Conservation (phyloP, 2,888 invertebrate genomes). For the Polydrusus cervinus region DNA sequence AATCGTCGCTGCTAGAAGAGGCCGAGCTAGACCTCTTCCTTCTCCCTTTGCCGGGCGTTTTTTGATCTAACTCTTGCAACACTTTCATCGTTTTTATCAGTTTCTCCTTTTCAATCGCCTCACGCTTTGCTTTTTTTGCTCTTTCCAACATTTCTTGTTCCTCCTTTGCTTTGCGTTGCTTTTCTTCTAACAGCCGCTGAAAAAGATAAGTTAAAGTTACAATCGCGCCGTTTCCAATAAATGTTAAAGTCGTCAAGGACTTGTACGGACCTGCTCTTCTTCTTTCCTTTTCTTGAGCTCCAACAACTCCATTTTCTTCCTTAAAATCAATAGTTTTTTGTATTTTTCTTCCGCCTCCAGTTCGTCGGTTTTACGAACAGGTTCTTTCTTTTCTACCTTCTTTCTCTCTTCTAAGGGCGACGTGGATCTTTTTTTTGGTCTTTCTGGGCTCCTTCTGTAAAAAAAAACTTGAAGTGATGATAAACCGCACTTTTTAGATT, state of each 20-base stretch:
- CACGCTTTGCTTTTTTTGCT: constrained; percentile 69
- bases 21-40: constrained; percentile 61
- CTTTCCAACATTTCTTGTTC: constrained; percentile 71
- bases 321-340: constrained; percentile 72
- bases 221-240: no score
- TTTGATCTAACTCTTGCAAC: constrained; percentile 67
- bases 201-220: constrained; percentile 29
- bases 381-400: constrained; percentile 65
- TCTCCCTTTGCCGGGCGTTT: constrained; percentile 58
- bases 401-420: constrained; percentile 59
- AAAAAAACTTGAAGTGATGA: not conserved
- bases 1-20: constrained; percentile 61
- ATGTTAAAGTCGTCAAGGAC: no score
- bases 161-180: constrained; percentile 70
- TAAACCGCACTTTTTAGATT: no score
- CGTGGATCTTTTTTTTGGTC: constrained; percentile 62
- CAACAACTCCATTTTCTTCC: constrained; percentile 77
- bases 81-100: constrained; percentile 69
- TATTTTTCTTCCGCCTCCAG: constrained; percentile 66
- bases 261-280: constrained; percentile 67
- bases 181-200: constrained; percentile 66
- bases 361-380: constrained; percentile 56
- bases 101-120: constrained; percentile 70
- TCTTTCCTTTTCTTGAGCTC: constrained; percentile 75
- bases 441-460: constrained; percentile 33